Evolutionary conservation across 92 coral and sea anemone species (phyloP), one percentile per base, ranked within the genome.

Genomic region (Nematostella vectensis): DNA sequence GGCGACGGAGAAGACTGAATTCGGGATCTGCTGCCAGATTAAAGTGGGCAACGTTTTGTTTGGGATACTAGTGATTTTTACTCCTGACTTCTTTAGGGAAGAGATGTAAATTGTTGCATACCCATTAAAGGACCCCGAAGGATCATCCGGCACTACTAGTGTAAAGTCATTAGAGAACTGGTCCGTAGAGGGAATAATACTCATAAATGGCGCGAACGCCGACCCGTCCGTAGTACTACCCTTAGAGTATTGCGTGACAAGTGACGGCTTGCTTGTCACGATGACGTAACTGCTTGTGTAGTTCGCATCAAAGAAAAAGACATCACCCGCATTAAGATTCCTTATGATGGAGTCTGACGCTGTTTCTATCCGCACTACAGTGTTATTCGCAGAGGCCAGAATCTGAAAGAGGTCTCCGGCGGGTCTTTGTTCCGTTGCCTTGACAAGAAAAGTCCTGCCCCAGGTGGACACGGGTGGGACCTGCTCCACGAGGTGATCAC

Each of bases 401-500:
- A 89, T 55, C 30, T 79, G 78, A 58, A 73, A 89, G 36, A 62
- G 19, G 51, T 89, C 97, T 10, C 83, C 75, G 0, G 44, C 74
- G 29, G 40, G 33, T 21, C 71, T 27, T 28, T 70, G 53, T 29
- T 64, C 55, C 18, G 82, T 67, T 9, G 97, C 74, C 8, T 74
- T 83, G 1, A 88, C 71, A 17, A 85, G 59, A 54, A 85, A 89
- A 8, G 58, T 21, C 25, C 30, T 63, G 1, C 97, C 95, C 95
- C 95, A 89, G 3, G 76, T 31, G 1, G 59, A 43, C 6, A 88
- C 57, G 0, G 97, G 97, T 0, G 97, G 88, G 0, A 89, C 66
- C 58, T 85, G 94, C 63, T 89, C 97, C 0, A 85, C 87, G 19
- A 89, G 61, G 63, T 85, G 95, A 42, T 85, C 89, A 57, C 95